Base-by-base conservation (phyloP, 2,113 vertebrate species). In the Solenodon paradoxus region DNA sequence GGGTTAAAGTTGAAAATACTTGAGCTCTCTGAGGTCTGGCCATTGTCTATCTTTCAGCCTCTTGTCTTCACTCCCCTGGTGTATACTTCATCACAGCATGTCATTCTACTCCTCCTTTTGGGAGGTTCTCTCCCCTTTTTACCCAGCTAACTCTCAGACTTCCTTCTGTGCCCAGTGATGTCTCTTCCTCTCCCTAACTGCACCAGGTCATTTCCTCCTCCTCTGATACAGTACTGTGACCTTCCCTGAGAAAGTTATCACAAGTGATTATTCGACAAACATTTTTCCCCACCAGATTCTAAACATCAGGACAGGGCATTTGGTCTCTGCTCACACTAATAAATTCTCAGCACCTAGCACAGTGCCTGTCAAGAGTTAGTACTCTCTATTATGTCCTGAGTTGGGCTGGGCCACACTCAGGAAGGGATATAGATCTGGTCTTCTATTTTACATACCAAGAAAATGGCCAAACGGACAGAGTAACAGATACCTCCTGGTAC, bases 351-450 rank as follows among this genome's bases (percentile, higher is more conserved):
- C 61, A 45, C 66, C 9, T 8, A 12, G 16, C 11, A 35, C 40
- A 61, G n/a, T 35, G 35, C 40, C 26, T 57, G 6, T 26, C 22
- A 9, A 64, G 40, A 57, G 55, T 5, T 24, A 61, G 6, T 22
- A 5, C 59, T 53, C 15, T n/a, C 30, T 26, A 16, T 2, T 12
- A 26, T 0, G 2, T 5, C 38, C 4, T 26, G 42, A 47, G 4
- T 35, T 30, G 1, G 28, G 45, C 22, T 20, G 61, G 24, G 9
- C 12, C 13, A n/a, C 28, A n/a, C 35, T n/a, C 6, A 28, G 47
- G n/a, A 64, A 59, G 24, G 53, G 16, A 69, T 15, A 4, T 12
- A 17, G 49, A 51, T 11, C 4, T 17, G 4, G 8, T 49, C n/a
- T 30, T 92, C 66, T 22, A 7, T 85, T 83, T 59, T 30, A n/a